Conservation (phyloP, 2,888 invertebrate species). For the Drosophila lacicola region DNA sequence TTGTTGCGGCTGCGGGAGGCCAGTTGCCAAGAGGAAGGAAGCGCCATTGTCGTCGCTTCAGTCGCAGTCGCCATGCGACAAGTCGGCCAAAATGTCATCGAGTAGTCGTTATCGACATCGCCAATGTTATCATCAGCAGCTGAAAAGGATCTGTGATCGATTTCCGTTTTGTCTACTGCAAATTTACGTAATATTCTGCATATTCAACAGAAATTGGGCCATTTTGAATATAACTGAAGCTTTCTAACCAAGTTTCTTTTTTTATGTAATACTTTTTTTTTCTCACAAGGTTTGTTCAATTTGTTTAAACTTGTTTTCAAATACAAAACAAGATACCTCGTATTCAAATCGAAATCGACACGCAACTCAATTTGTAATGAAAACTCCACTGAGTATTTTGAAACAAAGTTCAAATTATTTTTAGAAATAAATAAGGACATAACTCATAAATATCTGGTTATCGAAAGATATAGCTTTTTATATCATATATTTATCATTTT, state of each 20-base stretch:
- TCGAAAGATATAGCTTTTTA: too few species aligned
- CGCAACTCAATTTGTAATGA: background rate
- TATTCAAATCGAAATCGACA: too few species aligned
- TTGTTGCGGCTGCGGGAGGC: conserved; percentile 15
- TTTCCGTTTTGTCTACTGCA: background rate
- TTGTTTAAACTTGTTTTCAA: too few species aligned
- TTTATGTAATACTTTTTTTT: too few species aligned
- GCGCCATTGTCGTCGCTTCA: conserved; percentile 22
- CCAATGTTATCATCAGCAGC: conserved; percentile 17
- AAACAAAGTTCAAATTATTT: background rate
- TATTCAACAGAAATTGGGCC: too few species aligned
- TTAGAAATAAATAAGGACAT: too few species aligned
- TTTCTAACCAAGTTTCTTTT: too few species aligned
- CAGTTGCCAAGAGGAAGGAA: conserved; percentile 41
- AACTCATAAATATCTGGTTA: too few species aligned
- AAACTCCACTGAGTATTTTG: background rate
- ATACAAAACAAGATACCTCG: too few species aligned
- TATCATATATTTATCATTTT: too few species aligned
- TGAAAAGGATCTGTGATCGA: conserved; percentile 25
- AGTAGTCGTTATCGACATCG: conserved; percentile 27
- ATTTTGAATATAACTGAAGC: too few species aligned
- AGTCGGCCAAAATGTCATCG: conserved; percentile 38
- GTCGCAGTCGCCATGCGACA: conserved; percentile 25
- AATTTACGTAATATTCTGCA: background rate
- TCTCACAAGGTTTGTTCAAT: too few species aligned